Evolutionary conservation across 2,113 vertebrate species (phyloP), one percentile per base, ranked within the genome.

Genomic region (Pogona vitticeps): DNA sequence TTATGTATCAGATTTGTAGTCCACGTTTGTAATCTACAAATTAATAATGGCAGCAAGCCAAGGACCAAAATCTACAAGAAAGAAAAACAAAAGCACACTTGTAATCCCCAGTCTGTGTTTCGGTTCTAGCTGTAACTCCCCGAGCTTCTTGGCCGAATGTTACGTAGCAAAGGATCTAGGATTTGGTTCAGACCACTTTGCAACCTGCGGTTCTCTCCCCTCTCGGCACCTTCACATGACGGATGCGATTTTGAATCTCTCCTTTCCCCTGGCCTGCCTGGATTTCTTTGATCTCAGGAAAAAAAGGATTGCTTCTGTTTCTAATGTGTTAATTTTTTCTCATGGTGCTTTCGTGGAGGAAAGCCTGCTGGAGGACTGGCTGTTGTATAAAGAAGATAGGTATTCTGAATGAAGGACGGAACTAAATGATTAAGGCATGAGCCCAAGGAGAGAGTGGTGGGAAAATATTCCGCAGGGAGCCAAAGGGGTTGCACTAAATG

Each of bases 161-260:
- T n/a, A n/a, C n/a, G n/a, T n/a, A n/a, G n/a, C 5, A 88, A 93
- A 92, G 92, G 76, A 88, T 94, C 87, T 92, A 84, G 86, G 79
- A 78, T 92, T 93, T 93, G n/a, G 28, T 89, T 92, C 36, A 84
- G 89, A 67, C 52, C 23, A 86, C 80, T 88, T 91, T 23, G 88
- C 77, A 92, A 91, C 61, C 28, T 85, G 33, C 2, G 10, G 23
- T 83, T 90, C 67, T 82, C 23, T 73, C 0, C 86, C 91, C n/a
- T 38, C 46, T 82, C 85, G 28, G 61, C 59, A 56, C 58, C n/a
- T 63, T 91, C 76, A 73, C 76, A 7, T 88, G 46, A 70, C 76
- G 88, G 86, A 84, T 84, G 75, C 0, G 0, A 4, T 79, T 90
- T 28, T 82, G 92, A 88, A 72, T 89, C 86, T 88, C 91, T 83